Evolutionary conservation across 2,888 invertebrate species (phyloP).

Genomic region (Temnothorax rugatulus): DNA sequence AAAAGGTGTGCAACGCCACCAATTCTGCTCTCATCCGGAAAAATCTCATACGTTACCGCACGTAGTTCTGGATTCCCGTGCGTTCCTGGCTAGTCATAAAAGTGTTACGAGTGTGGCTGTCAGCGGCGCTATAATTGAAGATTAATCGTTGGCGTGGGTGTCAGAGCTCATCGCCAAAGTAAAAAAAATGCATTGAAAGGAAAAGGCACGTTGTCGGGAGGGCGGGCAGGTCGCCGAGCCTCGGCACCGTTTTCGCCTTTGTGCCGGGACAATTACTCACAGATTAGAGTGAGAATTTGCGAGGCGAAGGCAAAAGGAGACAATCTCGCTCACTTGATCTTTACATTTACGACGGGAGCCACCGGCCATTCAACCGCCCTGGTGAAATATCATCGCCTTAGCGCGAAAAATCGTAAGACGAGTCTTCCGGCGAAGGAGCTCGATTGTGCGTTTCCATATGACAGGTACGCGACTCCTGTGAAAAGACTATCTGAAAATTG

Average conservation of each 20-base stretch:
- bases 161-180: slow-evolving; percentile 75
- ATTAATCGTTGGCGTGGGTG: slow-evolving; percentile 83
- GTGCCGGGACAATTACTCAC: slow-evolving; percentile 84
- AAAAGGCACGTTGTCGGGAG: slow-evolving; percentile 72
- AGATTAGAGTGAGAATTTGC: slow-evolving; percentile 85
- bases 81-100: slow-evolving; percentile 75
- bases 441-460: slow-evolving; percentile 19
- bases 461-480: background rate
- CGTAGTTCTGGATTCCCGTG: slow-evolving; percentile 22
- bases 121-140: slow-evolving; percentile 85
- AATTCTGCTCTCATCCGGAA: background rate
- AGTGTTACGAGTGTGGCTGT: slow-evolving; percentile 83
- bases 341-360: slow-evolving; percentile 78
- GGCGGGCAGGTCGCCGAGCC: slow-evolving; percentile 76
- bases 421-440: slow-evolving; percentile 25
- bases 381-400: slow-evolving; percentile 82
- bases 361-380: slow-evolving; percentile 73
- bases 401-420: slow-evolving; percentile 76
- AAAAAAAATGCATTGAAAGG: slow-evolving; percentile 74
- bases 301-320: slow-evolving; percentile 75
- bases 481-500: slow-evolving; percentile 36
- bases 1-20: background rate
- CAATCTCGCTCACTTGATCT: slow-evolving; percentile 80
- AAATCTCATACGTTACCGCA: background rate
- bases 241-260: slow-evolving; percentile 76